Evolutionary conservation across 1,140 invertebrate species (phyloP).

Genomic region (Apolygus lucorum): DNA sequence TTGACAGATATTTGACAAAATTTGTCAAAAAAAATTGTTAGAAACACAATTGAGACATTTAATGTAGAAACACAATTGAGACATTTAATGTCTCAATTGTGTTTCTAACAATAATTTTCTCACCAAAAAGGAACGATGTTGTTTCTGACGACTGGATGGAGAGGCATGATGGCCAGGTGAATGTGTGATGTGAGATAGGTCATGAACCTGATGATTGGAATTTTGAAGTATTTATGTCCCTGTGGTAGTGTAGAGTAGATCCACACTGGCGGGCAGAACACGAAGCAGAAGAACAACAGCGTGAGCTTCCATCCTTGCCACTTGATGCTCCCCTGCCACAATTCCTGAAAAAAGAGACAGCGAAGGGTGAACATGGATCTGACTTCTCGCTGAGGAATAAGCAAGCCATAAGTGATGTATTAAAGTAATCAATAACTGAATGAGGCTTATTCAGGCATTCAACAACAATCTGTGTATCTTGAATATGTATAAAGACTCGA

Average conservation of each 20-base stretch:
- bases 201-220: constrained; percentile 99
- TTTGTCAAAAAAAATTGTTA: too few relatives aligned
- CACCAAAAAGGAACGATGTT: constrained; percentile 52
- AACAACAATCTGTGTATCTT: too few relatives aligned
- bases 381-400: neutral
- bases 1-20: neutral
- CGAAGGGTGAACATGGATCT: neutral
- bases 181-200: constrained; percentile 97
- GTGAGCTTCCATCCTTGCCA: constrained; percentile 94
- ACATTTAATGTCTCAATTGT: neutral
- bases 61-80: too few relatives aligned
- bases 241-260: constrained; percentile 90
- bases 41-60: too few relatives aligned
- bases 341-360: constrained; percentile 54
- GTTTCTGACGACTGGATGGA: constrained; percentile 67
- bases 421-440: too few relatives aligned
- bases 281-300: constrained; percentile 81
- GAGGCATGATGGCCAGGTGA: constrained; percentile 87
- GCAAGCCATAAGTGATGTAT: neutral
- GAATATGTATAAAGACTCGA: too few relatives aligned
- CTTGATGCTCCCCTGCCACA: constrained; percentile 90
- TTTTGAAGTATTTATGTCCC: constrained; percentile 89
- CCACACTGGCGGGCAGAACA: constrained; percentile 93
- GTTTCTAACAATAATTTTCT: neutral
- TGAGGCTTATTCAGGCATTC: too few relatives aligned